phyloP scores from a whole-genome alignment of 2,888 invertebrate genomes.

The Mactromeris polynyma region DNA sequence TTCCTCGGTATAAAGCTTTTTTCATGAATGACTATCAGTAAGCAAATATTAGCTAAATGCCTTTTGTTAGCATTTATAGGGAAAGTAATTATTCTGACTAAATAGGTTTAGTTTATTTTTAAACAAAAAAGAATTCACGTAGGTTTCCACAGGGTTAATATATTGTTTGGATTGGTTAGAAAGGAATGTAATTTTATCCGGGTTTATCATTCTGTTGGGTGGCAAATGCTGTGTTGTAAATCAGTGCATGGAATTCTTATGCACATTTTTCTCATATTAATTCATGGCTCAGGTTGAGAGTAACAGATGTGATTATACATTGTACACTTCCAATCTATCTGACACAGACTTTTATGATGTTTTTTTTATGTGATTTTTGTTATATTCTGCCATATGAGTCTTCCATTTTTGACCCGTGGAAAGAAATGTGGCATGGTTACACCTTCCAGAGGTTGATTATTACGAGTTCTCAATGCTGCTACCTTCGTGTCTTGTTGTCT shows the following conservation, averaged over 20 bases:
- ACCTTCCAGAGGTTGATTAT: no score
- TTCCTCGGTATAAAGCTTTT: constrained; percentile 20
- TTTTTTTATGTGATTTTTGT: neutral
- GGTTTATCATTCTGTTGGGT: constrained; percentile 4
- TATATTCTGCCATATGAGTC: neutral
- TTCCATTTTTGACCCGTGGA: neutral
- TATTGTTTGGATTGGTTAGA: neutral
- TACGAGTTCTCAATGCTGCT: no score
- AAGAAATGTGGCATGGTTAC: neutral
- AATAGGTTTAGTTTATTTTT: constrained; percentile 14
- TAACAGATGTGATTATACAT: constrained; percentile 5
- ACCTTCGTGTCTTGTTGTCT: no score
- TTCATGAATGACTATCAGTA: constrained; percentile 32
- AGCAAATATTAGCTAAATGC: constrained; percentile 22
- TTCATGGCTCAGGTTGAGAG: neutral
- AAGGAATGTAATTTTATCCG: neutral
- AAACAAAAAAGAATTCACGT: constrained; percentile 17
- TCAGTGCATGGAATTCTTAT: neutral
- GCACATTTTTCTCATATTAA: constrained; percentile 10
- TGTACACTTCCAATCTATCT: neutral
- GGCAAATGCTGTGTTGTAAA: neutral
- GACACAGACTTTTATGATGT: neutral
- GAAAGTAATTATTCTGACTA: constrained; percentile 20
- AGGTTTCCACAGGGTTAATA: neutral
- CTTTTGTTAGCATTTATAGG: constrained; percentile 21